Evolutionary conservation across 1,140 invertebrate species (phyloP), one percentile per base, ranked within the genome.

Genomic region (Aleiodes sp.): DNA sequence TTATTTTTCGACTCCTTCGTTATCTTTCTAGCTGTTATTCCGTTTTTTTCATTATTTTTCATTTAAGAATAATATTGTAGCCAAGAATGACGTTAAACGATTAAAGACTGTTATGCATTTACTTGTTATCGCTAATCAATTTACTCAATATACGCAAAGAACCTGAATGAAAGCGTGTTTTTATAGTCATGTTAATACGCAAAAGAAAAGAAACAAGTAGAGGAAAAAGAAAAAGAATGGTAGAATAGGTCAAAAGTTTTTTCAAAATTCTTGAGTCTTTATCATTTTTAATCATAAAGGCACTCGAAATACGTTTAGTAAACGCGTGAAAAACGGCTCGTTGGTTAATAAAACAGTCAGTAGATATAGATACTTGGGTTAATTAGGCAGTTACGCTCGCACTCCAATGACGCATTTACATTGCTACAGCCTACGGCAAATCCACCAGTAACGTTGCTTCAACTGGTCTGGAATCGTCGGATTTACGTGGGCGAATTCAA

Each of bases 341-440:
- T 43, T 12, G 39, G 57, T 64, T 66, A 57, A 65, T 16, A 6
- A 43, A 46, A 63, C 56, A 33, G 60, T 72, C 63, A 66, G 46
- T 24, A 24, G 70, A 61, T 64, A 65, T 71, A 71, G 43, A 67
- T 63, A 62, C 59, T 41, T 68, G 41, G 57, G 68, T 72, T 76
- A 74, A 76, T 76, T 73, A 76, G 41, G 59, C 52, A 33, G 61
- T 52, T 52, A 52, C 67, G 61, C 31, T 56, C 14, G 37, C 43
- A 52, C 46, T 16, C 56, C 62, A 61, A 68, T 76, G 72, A 76
- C 74, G 74, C 70, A 76, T 70, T 72, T 74, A 65, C 70, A 70
- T 28, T 65, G 52, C 57, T 16, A 16, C n/a, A 16, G 46, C 21
- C 46, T 52, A 2, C 46, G 16, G 21, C 16, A 52, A 52, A 52